phyloP scores from a whole-genome alignment of 2,888 invertebrate genomes.

The Dinocampus coccinellae region DNA sequence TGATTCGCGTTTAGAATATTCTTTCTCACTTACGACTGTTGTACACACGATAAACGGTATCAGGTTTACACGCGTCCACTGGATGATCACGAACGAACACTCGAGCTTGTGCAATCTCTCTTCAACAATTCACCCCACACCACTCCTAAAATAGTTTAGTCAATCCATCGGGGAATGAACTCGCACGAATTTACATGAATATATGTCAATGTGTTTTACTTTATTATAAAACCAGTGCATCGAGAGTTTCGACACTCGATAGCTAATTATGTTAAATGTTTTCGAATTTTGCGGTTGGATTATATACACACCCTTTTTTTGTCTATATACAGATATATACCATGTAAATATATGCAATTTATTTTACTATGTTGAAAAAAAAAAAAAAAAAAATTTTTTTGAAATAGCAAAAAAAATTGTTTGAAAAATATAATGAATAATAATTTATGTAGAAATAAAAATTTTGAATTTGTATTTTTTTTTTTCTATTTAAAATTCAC shows the following conservation, averaged over 20 bases:
- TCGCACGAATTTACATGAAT: constrained; percentile 5
- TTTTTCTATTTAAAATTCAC: too few relatives aligned
- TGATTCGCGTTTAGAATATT: not conserved
- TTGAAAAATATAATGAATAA: too few relatives aligned
- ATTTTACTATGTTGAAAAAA: too few relatives aligned
- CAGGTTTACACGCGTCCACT: constrained; percentile 9
- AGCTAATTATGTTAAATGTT: constrained; percentile 69
- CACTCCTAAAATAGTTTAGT: too few relatives aligned
- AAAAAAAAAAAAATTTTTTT: not conserved
- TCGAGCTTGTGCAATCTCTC: constrained; percentile 27
- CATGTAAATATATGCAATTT: not conserved
- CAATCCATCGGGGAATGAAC: constrained; percentile 12
- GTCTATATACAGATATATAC: constrained; percentile 9
- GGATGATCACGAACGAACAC: constrained; percentile 17
- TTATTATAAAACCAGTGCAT: constrained; percentile 31
- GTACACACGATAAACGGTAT: constrained; percentile 20
- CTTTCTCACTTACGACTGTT: constrained; percentile 15
- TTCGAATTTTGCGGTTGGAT: constrained; percentile 67
- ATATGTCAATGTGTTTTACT: not conserved
- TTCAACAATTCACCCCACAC: not conserved
- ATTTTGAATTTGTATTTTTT: too few relatives aligned
- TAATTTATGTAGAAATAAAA: too few relatives aligned
- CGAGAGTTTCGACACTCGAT: constrained; percentile 61
- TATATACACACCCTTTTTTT: constrained; percentile 51
- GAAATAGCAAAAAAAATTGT: not conserved